phyloP scores from a whole-genome alignment of 2,113 vertebrate genomes.

The Galeopterus variegatus region DNA sequence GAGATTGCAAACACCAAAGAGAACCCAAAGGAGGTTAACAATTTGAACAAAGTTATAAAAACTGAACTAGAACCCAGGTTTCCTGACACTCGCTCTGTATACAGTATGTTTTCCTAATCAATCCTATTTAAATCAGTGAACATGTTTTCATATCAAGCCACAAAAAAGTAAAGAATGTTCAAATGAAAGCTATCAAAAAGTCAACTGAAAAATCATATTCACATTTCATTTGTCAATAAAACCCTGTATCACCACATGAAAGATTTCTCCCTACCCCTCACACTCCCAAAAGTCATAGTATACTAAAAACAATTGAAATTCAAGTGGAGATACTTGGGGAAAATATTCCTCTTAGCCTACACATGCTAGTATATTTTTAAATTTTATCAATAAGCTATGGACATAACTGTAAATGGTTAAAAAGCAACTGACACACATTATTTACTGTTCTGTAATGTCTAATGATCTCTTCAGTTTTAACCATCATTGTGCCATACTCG shows the following conservation, averaged over 20 bases:
- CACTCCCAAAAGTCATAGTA: background rate
- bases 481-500: background rate
- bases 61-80: background rate
- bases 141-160: background rate
- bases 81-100: background rate
- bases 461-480: slow-evolving; percentile 39
- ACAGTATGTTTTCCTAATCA: background rate
- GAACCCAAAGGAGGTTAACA: slow-evolving; percentile 11
- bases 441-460: slow-evolving; percentile 32
- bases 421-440: slow-evolving; percentile 17
- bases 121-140: slow-evolving; percentile 36
- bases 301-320: slow-evolving; percentile 36
- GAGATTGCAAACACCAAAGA: slow-evolving; percentile 28
- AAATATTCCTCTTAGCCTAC: background rate
- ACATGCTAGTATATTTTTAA: slow-evolving; percentile 34
- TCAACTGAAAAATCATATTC: slow-evolving; percentile 40
- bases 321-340: background rate
- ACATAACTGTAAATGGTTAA: slow-evolving; percentile 46
- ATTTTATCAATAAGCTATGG: slow-evolving; percentile 37
- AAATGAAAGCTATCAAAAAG: slow-evolving; percentile 11
- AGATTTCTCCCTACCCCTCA: background rate
- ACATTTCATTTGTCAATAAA: slow-evolving; percentile 58
- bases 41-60: slow-evolving; percentile 31
- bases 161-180: slow-evolving; percentile 49
- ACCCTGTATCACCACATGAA: slow-evolving; percentile 23